phyloP scores from a whole-genome alignment of 1,140 invertebrate species.

The Magallana ariakensis region DNA sequence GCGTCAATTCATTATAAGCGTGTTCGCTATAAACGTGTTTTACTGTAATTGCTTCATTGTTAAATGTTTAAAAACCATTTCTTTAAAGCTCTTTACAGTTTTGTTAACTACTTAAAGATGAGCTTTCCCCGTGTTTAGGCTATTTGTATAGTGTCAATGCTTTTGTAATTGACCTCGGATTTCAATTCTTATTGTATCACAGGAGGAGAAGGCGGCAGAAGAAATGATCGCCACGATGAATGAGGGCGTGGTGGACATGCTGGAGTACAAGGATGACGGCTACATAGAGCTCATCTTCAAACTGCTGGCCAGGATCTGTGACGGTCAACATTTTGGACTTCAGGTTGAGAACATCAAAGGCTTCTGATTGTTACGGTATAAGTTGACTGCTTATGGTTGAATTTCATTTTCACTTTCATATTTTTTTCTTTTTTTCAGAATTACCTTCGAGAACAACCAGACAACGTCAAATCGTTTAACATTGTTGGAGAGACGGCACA shows the following conservation, averaged over 20 bases:
- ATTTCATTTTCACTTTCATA: neutral
- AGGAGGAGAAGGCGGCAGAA: conserved; percentile 62
- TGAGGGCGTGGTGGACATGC: conserved; percentile 71
- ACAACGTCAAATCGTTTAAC: conserved; percentile 80
- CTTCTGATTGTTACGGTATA: too few species aligned
- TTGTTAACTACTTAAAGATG: too few species aligned
- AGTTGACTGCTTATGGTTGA: too few species aligned
- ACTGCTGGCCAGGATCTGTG: conserved; percentile 78
- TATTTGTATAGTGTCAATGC: too few species aligned
- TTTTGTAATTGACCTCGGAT: too few species aligned
- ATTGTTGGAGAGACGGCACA: conserved; percentile 78
- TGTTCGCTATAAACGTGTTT: too few species aligned
- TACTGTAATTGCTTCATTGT: too few species aligned
- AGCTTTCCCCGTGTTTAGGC: too few species aligned
- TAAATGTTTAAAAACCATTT: too few species aligned
- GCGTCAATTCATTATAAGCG: too few species aligned
- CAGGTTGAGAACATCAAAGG: too few species aligned
- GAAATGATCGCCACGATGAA: conserved; percentile 66
- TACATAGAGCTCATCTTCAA: conserved; percentile 79
- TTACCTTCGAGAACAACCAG: conserved; percentile 79
- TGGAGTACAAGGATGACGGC: conserved; percentile 78
- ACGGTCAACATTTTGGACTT: conserved; percentile 78
- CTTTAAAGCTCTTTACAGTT: too few species aligned
- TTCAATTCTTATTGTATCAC: neutral
- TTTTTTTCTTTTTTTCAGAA: conserved; percentile 69